A percentile compares a stretch with the other conserved stretches of the same genome.
Evolutionary conservation across 2,797 vertebrate species (phyloP).

Genomic region (Pantherophis vulpinus): DNA sequence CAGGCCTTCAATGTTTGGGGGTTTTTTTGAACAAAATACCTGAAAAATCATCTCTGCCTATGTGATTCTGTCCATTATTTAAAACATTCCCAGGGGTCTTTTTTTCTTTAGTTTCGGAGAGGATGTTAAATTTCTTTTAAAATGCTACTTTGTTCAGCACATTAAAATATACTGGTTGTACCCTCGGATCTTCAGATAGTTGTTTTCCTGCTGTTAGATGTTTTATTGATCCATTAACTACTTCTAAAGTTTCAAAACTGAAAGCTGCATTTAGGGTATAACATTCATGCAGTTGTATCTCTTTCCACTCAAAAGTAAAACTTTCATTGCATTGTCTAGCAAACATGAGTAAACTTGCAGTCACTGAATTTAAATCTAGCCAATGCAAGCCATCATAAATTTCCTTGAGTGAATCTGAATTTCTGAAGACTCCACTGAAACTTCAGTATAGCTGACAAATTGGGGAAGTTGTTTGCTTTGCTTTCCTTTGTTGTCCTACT

Average conservation of each 20-base stretch:
- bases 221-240: not conserved
- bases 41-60: not conserved
- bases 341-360: not conserved
- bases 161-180: not conserved
- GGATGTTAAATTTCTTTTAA: not conserved
- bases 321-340: not conserved
- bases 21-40: not conserved
- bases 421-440: not conserved
- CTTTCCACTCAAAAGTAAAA: not conserved
- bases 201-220: not conserved
- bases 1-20: not conserved
- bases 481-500: not conserved
- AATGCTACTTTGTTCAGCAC: not conserved
- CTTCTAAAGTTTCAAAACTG: not conserved
- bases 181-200: not conserved
- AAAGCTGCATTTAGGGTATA: not conserved
- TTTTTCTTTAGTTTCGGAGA: not conserved
- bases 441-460: not conserved
- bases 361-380: not conserved
- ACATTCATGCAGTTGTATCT: not conserved
- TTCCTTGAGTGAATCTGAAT: not conserved
- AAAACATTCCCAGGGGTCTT: not conserved
- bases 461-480: not conserved
- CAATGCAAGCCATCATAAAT: not conserved
- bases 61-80: not conserved